phyloP scores from a whole-genome alignment of 2,113 vertebrate genomes.

The Eulacestoma nigropectus region DNA sequence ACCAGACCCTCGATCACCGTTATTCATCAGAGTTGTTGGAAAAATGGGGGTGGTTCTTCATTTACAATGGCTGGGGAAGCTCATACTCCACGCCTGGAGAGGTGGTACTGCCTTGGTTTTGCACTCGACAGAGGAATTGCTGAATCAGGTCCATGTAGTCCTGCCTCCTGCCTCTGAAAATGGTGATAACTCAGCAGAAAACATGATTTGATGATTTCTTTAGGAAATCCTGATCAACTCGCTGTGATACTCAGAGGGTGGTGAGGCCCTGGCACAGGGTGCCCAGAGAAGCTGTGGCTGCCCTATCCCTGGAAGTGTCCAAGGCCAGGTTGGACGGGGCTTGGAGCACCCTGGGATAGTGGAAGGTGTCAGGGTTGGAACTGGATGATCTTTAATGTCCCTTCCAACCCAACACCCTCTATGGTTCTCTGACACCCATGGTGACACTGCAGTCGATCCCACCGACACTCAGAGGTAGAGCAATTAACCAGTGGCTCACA shows the following conservation, averaged over 20 bases:
- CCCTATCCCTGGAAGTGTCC: neutral
- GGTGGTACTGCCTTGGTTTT: neutral
- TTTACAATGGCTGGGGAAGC: neutral
- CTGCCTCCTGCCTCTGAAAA: neutral
- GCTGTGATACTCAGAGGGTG: neutral
- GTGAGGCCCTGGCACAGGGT: neutral
- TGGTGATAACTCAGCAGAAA: neutral
- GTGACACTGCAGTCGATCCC: neutral
- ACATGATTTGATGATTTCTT: fast-evolving
- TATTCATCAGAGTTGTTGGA: neutral
- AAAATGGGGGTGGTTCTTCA: neutral
- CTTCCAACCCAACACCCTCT: neutral
- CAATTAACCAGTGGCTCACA: too few species aligned
- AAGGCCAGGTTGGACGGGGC: neutral
- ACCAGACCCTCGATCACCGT: neutral
- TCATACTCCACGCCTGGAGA: fast-evolving
- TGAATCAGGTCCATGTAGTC: fast-evolving
- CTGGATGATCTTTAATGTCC: too few species aligned
- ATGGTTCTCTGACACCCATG: fast-evolving
- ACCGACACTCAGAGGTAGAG: fast-evolving
- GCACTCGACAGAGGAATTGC: fast-evolving
- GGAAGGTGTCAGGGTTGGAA: neutral
- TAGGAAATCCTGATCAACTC: neutral
- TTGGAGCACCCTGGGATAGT: neutral
- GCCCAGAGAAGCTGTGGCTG: neutral